Evolutionary conservation across 2,113 vertebrate genomes (phyloP), one percentile per base, ranked within the genome.

Genomic region (Crotalus helleri): DNA sequence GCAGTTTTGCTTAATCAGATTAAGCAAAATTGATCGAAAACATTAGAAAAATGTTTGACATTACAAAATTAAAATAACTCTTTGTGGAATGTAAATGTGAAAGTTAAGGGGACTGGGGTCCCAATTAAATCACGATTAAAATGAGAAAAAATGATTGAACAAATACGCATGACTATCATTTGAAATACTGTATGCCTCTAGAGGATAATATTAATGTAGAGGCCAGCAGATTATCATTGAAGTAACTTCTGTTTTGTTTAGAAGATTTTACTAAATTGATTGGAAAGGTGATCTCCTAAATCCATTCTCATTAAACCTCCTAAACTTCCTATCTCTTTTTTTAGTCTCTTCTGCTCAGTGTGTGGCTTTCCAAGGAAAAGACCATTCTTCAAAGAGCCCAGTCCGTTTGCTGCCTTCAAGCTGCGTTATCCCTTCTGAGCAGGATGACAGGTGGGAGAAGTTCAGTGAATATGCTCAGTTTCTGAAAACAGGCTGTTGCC

Each of bases 321-420:
- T 54, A 53, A 61, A 64, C 44, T 19, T 61, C 5, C 13, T 89
- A 46, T 19, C 88, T 69, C 39, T 87, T 33, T 11, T 21, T 90
- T 53, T 95, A 99, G 99, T 98, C 98, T 95, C 98, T 99, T 92
- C 97, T 99, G 87, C 97, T 99, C 87, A 98, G 97, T 92, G 98
- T 99, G 92, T 99, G 99, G 99, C 97, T 99, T 89, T 98, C 98
- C 64, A 98, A 98, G 97, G 99, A 99, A 95, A 99, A 98, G 95
- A 98, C 98, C 86, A 96, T 99, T 92, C 94, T 99, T 69, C 98
- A 98, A 91, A 98, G 97, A 93, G 96, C 97, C 4, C 97, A 96
- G 74, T 98, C 97, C 1, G 94, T 99, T 53, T 96, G 95, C 96
- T 98, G 98, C 95, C 98, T 99, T 58, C 98, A 99, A 90, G 96